phyloP scores from a whole-genome alignment of 1,140 invertebrate genomes.

The Vollenhovia emeryi region DNA sequence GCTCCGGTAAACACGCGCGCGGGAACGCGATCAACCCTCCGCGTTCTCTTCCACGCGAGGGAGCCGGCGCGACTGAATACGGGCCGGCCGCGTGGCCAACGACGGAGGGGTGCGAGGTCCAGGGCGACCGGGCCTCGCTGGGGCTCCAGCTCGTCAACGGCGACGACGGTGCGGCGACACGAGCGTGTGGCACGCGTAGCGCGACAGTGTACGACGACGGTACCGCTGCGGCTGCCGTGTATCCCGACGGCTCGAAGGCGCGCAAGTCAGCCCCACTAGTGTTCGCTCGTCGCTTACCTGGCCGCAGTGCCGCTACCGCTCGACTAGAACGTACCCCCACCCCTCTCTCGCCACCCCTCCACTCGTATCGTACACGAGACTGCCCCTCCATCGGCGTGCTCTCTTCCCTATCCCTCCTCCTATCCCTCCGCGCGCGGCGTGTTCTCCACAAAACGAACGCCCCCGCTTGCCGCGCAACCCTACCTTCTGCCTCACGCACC shows the following conservation, averaged over 20 bases:
- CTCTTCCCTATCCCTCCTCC: slow-evolving; percentile 34
- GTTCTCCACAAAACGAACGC: slow-evolving; percentile 42
- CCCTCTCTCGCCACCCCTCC: slow-evolving; percentile 74
- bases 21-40: slow-evolving; percentile 24
- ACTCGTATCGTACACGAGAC: slow-evolving; percentile 74
- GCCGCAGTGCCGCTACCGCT: slow-evolving; percentile 76
- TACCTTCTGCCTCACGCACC: slow-evolving; percentile 22
- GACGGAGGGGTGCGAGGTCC: background rate
- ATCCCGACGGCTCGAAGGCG: slow-evolving; percentile 77
- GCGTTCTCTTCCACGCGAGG: background rate
- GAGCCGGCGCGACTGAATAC: background rate
- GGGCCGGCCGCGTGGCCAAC: background rate
- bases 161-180: slow-evolving; percentile 66
- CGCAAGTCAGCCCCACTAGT: slow-evolving; percentile 83
- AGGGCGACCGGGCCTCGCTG: background rate
- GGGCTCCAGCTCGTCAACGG: slow-evolving; percentile 3
- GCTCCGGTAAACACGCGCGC: background rate
- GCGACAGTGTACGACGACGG: slow-evolving; percentile 61
- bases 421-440: slow-evolving; percentile 30
- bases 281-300: slow-evolving; percentile 82
- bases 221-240: slow-evolving; percentile 60
- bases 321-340: slow-evolving; percentile 81
- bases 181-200: slow-evolving; percentile 73
- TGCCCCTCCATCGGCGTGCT: slow-evolving; percentile 65
- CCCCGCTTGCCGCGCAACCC: slow-evolving; percentile 46